A percentile compares a stretch with the other conserved stretches of the same genome.
Evolutionary conservation across 2,888 invertebrate species (phyloP).

Genomic region (Acanthoscelides obtectus): DNA sequence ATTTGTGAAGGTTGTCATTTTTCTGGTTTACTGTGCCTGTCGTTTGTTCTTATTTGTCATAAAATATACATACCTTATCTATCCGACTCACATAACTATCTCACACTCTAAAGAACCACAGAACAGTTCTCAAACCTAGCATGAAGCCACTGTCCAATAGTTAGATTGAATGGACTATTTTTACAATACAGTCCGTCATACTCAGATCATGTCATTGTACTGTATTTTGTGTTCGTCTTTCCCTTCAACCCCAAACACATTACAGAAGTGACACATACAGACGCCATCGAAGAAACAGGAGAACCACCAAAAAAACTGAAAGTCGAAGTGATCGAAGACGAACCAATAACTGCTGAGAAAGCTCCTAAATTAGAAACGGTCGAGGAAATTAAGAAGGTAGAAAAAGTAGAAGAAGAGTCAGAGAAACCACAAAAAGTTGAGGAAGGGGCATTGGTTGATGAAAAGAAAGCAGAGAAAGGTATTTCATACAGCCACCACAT

Average conservation of each 20-base stretch:
- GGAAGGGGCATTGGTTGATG: conserved; percentile 36
- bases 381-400: conserved; percentile 17
- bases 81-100: background rate
- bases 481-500: background rate
- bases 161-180: background rate
- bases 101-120: background rate
- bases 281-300: conserved; percentile 42
- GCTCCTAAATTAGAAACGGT: conserved; percentile 31
- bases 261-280: conserved; percentile 47
- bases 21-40: background rate
- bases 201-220: background rate
- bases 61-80: background rate
- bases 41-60: background rate
- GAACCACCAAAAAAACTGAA: conserved; percentile 44
- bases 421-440: conserved; percentile 38
- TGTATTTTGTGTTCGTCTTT: background rate
- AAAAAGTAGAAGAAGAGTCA: conserved; percentile 36
- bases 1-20: background rate
- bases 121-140: background rate
- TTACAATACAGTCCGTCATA: background rate
- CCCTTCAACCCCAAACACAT: conserved; percentile 16
- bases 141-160: background rate
- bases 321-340: conserved; percentile 52
- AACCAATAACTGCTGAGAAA: conserved; percentile 29
- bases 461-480: conserved; percentile 13